A percentile compares a stretch with the other conserved stretches of the same genome.
These are phyloP conservation scores for Polietes domitor DNA, from an alignment of 2,888 invertebrate species.

Conservation along the genomic window DNA sequence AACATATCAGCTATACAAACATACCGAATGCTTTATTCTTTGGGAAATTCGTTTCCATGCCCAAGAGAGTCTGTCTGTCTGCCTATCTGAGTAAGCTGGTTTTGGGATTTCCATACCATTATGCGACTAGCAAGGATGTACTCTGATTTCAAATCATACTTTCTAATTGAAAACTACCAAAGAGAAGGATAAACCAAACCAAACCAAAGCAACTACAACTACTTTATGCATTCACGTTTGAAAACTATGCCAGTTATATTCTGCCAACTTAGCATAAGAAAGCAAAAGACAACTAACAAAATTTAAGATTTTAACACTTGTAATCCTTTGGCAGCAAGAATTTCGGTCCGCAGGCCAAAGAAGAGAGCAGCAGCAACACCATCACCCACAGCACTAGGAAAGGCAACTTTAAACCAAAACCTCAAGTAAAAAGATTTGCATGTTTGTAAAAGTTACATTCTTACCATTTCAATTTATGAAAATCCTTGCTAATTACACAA, in stretches of 20 bases:
- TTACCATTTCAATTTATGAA: constrained; percentile 54
- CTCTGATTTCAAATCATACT: constrained; percentile 3
- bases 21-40: not conserved
- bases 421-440: constrained; percentile 48
- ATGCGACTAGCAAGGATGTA: not conserved
- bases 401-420: constrained; percentile 19
- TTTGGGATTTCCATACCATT: not conserved
- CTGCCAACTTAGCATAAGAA: constrained; percentile 9
- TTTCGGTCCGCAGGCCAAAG: not conserved
- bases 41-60: not conserved
- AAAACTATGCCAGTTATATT: constrained; percentile 4
- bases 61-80: not conserved
- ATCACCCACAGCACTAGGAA: not conserved
- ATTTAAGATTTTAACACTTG: constrained; percentile 40
- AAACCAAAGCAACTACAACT: not conserved
- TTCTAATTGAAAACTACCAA: constrained; percentile 28
- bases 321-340: constrained; percentile 41
- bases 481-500: constrained; percentile 56
- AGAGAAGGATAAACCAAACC: too few species aligned
- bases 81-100: not conserved
- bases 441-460: constrained; percentile 46
- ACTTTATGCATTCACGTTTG: constrained; percentile 10
- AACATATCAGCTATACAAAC: not conserved
- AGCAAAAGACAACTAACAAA: constrained; percentile 22
- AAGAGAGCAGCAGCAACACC: not conserved